phyloP scores from a whole-genome alignment of 2,113 vertebrate species.

The Paracanthobrama guichenoti region DNA sequence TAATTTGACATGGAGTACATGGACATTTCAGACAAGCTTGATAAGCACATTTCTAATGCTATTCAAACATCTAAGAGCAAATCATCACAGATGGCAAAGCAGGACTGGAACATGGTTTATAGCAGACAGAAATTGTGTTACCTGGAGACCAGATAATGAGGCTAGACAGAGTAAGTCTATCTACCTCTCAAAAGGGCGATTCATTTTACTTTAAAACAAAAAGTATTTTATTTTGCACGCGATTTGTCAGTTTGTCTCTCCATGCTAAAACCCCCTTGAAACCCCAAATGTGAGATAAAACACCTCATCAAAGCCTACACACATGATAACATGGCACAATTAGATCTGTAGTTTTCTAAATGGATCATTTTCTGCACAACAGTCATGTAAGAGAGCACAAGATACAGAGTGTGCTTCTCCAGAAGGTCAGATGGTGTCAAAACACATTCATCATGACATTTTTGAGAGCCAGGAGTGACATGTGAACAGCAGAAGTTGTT shows the following conservation, averaged over 20 bases:
- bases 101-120: conserved; percentile 28
- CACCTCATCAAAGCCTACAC: background rate
- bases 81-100: conserved; percentile 9
- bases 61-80: background rate
- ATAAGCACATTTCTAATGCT: background rate
- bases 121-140: background rate
- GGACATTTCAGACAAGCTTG: background rate
- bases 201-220: background rate
- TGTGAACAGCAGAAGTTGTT: background rate
- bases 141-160: conserved; percentile 15
- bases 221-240: too few relatives aligned
- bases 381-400: background rate
- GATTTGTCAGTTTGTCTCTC: too few relatives aligned
- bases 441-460: conserved; percentile 12
- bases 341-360: background rate
- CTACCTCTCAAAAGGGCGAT: background rate
- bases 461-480: background rate
- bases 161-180: background rate
- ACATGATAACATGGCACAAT: background rate
- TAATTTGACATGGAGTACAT: too few relatives aligned
- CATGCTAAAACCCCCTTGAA: background rate
- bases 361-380: background rate
- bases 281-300: background rate
- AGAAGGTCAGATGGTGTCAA: conserved; percentile 9
- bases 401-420: background rate